phyloP scores from a whole-genome alignment of 2,888 invertebrate genomes.

The Autographa gamma region DNA sequence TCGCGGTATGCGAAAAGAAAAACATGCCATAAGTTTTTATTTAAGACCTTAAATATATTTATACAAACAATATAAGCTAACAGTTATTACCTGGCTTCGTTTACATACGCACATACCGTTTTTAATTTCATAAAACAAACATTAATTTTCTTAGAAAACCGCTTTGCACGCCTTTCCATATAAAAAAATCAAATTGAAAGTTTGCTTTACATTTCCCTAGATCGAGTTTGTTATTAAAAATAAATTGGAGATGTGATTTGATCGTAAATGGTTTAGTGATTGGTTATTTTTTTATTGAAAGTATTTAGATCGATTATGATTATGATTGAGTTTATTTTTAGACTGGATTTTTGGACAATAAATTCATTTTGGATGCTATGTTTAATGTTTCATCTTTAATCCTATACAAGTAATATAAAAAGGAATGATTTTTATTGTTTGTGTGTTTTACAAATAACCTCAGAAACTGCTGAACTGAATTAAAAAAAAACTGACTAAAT shows the following conservation, averaged over 20 bases:
- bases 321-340: no score
- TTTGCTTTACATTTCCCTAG: conserved; percentile 53
- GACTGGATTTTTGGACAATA: no score
- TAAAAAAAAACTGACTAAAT: no score
- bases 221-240: conserved; percentile 49
- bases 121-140: conserved; percentile 84
- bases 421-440: no score
- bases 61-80: conserved; percentile 15
- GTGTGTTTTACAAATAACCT: no score
- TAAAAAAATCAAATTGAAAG: conserved; percentile 58
- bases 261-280: conserved; percentile 9
- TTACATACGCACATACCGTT: conserved; percentile 47
- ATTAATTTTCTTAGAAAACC: conserved; percentile 75
- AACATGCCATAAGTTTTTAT: conserved; percentile 17
- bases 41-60: conserved; percentile 6
- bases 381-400: no score
- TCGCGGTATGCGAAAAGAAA: conserved; percentile 11
- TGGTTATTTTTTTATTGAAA: conserved; percentile 1
- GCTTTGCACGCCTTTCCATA: conserved; percentile 21
- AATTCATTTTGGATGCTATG: no score
- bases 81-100: conserved; percentile 7
- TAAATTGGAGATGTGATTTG: conserved; percentile 40
- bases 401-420: no score
- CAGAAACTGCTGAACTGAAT: no score
- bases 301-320: no score